Conservation (phyloP, 2,888 invertebrate species). For the Drosophila monieri region DNA sequence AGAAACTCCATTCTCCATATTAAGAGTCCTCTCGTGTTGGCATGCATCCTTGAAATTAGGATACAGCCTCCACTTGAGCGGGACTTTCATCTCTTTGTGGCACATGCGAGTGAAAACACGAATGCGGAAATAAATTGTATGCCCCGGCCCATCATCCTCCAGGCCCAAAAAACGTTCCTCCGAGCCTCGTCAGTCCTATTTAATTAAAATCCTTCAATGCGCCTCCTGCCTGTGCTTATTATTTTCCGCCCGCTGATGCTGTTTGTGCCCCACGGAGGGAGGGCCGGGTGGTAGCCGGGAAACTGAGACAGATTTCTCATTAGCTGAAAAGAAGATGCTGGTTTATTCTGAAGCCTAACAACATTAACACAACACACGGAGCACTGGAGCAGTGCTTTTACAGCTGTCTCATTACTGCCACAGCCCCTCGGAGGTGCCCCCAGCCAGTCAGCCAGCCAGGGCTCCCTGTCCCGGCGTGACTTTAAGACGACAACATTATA, state of each 20-base stretch:
- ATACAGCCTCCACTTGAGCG: conserved; percentile 28
- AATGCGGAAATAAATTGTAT: conserved; percentile 24
- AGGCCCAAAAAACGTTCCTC: conserved; percentile 24
- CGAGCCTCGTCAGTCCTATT: conserved; percentile 59
- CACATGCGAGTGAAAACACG: conserved; percentile 19
- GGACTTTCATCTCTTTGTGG: conserved; percentile 42
- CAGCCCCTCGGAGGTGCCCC: conserved; percentile 32
- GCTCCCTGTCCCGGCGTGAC: conserved; percentile 58
- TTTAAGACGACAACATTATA: conserved; percentile 69
- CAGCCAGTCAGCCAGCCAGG: not conserved
- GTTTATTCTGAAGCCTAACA: conserved; percentile 61
- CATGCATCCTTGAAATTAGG: conserved; percentile 46
- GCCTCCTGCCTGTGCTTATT: conserved; percentile 34
- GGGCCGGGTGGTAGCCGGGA: conserved; percentile 1
- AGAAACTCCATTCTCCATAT: conserved; percentile 12
- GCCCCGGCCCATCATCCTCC: conserved; percentile 9
- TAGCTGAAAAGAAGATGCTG: conserved; percentile 76
- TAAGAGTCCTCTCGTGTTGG: conserved; percentile 11
- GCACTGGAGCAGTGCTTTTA: conserved; percentile 35
- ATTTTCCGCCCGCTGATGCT: conserved; percentile 27
- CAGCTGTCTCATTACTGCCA: conserved; percentile 71
- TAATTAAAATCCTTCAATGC: conserved; percentile 78
- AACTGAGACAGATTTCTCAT: conserved; percentile 63
- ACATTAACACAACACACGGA: conserved; percentile 63
- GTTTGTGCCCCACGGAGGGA: conserved; percentile 4